Base-by-base conservation (phyloP, 2,888 invertebrate species). In the Bellardia bayeri region DNA sequence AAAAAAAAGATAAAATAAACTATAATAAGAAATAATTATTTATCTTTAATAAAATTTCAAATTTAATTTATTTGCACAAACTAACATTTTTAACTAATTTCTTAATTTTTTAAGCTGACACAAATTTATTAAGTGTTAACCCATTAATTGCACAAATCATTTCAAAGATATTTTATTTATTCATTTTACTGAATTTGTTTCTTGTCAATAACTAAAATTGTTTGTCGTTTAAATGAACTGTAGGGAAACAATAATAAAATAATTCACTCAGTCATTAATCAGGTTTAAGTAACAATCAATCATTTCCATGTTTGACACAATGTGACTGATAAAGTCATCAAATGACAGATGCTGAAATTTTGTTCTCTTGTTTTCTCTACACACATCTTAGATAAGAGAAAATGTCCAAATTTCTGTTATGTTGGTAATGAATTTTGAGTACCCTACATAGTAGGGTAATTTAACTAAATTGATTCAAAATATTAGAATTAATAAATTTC, bases 281-380 rank as follows among this genome's bases (percentile, higher is more conserved):
- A 80, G 79, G 16, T 66, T 84, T 84, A 54, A 61, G 40, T 30
- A 78, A 82, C 58, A 45, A 86, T 82, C 82, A 82, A 86, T 86
- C 86, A 86, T 82, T 69, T 14, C 11, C 82, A 68, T 86, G 45
- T 78, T 76, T 61, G 61, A 72, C 42, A 68, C 72, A 85, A 61
- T 79, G 69, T 79, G 16, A 61, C 64, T 76, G 74, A 82, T 86
- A 82, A 86, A 82, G 86, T 86, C 78, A 64, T 79, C 40, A 40
- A 61, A 69, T 79, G 79, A 40, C 82, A 86, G 86, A 79, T 75
- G 82, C 74, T 75, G 40, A 69, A 64, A 71, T 79, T 69, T 74
- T 54, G 16, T 79, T 68, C 79, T 74, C 40, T 51, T 64, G 30
- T 54, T 56, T 40, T 14, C 14, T 71, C 54, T 54, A 54, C 37